Evolutionary conservation across 2,888 invertebrate species (phyloP), one percentile per base, ranked within the genome.

Genomic region (Timema podura): DNA sequence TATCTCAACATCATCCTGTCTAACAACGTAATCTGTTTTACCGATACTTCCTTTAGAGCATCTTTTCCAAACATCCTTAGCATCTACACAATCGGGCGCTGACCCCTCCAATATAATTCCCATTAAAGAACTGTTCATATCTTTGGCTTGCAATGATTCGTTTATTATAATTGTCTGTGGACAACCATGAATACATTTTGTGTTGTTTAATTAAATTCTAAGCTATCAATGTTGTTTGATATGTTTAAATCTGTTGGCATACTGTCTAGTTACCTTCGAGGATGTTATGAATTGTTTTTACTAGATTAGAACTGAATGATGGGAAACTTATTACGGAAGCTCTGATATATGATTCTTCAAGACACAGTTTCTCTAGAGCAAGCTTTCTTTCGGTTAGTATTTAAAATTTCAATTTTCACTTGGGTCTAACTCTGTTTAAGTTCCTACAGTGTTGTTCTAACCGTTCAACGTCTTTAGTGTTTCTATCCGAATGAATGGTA

Each of bases 341-440:
- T 76, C 77, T 0, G 77, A 76, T 48, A 82, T 76, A 68, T 77
- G 77, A 2, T 74, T 76, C 70, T 76, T 75, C 10, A 80, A 74
- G 5, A 74, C 71, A 70, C 78, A 78, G 64, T 79, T 79, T 82
- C 81, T 49, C 78, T 75, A 5, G 76, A 77, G 68, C 78, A 78
- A n/a, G 76, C 75, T 72, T 76, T 76, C 70, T 78, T 69, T 79
- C 79, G 0, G 76, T 76, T 6, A 79, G 71, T 45, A 79, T 76
- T 68, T 76, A 77, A 10, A 77, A 80, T 77, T 69, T 79, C 77
- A 47, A 75, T 74, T 70, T 78, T 77, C 11, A 79, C 76, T 49
- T 74, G 70, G 70, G 68, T 76, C 77, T 68, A 78, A 74, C 57
- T 77, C 76, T 9, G 72, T 74, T 75, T 65, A 78, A 71, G 45